A percentile compares a stretch with the other conserved stretches of the same genome.
Evolutionary conservation across 2,113 vertebrate genomes (phyloP).

Genomic region (Gymnobelideus leadbeateri): DNA sequence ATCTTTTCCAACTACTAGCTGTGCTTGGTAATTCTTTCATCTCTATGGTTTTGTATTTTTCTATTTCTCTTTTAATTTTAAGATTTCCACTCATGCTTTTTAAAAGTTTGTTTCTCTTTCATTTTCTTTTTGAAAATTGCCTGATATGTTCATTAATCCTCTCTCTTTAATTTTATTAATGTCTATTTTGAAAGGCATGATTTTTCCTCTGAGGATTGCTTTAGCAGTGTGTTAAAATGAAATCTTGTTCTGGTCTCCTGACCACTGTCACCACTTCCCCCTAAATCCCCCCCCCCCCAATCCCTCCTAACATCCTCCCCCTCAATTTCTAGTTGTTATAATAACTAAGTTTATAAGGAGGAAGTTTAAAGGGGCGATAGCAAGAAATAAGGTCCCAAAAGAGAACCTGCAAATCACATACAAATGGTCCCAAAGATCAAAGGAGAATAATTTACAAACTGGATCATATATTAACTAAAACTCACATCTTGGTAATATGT

Average conservation of each 20-base stretch:
- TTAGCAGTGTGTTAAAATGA: neutral
- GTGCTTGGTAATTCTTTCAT: neutral
- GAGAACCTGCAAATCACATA: no score
- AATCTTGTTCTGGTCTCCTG: neutral
- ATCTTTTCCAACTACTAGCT: neutral
- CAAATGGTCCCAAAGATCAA: no score
- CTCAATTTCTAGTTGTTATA: no score
- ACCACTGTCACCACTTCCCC: no score
- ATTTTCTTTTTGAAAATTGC: neutral
- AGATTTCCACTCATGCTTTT: neutral
- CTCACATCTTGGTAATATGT: no score
- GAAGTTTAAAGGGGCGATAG: no score
- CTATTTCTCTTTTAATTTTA: neutral
- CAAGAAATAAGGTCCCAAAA: no score
- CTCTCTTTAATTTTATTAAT: neutral
- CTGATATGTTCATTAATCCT: neutral
- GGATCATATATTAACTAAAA: no score
- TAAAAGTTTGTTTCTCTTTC: neutral
- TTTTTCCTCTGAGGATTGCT: neutral
- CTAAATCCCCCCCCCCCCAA: no score
- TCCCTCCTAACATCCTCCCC: no score
- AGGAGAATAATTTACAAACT: no score
- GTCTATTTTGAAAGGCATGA: neutral
- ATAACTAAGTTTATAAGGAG: no score
- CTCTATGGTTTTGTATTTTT: neutral